Base-by-base conservation (phyloP, 2,113 vertebrate genomes). In the Ochotona princeps region DNA sequence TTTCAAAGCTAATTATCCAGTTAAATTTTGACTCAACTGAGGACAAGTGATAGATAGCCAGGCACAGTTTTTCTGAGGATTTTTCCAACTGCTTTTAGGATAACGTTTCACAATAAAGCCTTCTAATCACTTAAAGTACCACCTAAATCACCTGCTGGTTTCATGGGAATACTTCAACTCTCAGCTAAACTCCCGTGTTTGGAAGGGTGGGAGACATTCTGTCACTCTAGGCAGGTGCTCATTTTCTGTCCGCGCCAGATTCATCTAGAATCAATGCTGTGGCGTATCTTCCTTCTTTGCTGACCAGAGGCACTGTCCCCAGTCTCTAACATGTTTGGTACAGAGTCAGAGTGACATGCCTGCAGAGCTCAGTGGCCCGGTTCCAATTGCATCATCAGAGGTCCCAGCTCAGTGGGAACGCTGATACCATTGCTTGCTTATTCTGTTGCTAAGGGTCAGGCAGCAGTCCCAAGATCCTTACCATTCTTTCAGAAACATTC, bases 361-460 rank as follows among this genome's bases (percentile, higher is more conserved):
- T 20, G n/a, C 91, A 96, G 61, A 92, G 63, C 89, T 89, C 61
- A 47, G 47, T 87, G 61, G 95, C 26, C 90, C 7, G 11, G 49
- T 86, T 83, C 90, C 67, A 87, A 70, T 8, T 72, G 0, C 54
- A 6, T 35, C 73, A 38, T 20, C 94, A 30, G 54, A 89, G 51
- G 81, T 73, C 25, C 7, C 10, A 0, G 76, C 79, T 51, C n/a
- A 30, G 25, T 14, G 47, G 47, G 26, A 3, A 69, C 60, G 18
- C 38, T 28, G 28, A 3, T 30, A 26, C 69, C 69, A 57, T 32
- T 0, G 1, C 60, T 93, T 83, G 9, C 65, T 85, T 74, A 38
- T 78, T 23, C 78, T 91, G 51, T 81, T 76, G 82, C 81, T 85
- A 82, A 90, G 84, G 70, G 49, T 78, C 66, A 26, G 81, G 26